Percentiles rank a stretch among this genome's conserved stretches.
Evolutionary conservation across 2,888 invertebrate genomes (phyloP).

Genomic region (Ornithoptera alexandrae): DNA sequence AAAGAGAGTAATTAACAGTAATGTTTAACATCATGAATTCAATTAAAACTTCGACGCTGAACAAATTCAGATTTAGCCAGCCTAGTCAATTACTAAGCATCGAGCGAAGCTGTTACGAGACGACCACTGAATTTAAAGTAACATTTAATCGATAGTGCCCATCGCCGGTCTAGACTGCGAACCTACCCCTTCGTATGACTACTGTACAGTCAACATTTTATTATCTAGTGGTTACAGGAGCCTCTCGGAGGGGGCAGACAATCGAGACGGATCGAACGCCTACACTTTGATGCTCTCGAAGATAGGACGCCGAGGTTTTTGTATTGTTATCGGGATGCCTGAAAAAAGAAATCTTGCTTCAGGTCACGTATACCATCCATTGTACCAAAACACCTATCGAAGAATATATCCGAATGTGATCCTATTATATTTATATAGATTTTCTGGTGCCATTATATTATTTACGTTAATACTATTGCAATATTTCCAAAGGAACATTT

Average conservation of each 20-base stretch:
- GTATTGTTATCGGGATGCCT: conserved; percentile 18
- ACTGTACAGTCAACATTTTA: conserved; percentile 28
- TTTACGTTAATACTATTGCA: too few relatives aligned
- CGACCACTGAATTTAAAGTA: not conserved
- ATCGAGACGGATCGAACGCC: conserved; percentile 22
- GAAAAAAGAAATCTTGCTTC: not conserved
- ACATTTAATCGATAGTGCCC: conserved; percentile 19
- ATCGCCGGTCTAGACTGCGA: conserved; percentile 25
- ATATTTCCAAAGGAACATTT: too few relatives aligned
- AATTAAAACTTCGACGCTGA: too few relatives aligned
- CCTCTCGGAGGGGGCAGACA: conserved; percentile 6
- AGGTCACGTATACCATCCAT: too few relatives aligned
- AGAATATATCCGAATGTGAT: too few relatives aligned
- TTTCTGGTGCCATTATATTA: too few relatives aligned
- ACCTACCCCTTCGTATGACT: conserved; percentile 22
- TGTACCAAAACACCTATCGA: too few relatives aligned
- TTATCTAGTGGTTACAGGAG: conserved; percentile 19
- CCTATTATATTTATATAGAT: too few relatives aligned
- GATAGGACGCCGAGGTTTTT: conserved; percentile 13
- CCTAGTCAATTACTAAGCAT: too few relatives aligned
- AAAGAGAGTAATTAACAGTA: too few relatives aligned
- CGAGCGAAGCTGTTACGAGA: not conserved
- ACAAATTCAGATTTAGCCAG: too few relatives aligned
- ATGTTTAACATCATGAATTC: too few relatives aligned
- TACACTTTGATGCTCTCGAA: conserved; percentile 9